Evolutionary conservation across 92 coral and sea anemone genomes (phyloP).

Genomic region (Actinernus sp.): DNA sequence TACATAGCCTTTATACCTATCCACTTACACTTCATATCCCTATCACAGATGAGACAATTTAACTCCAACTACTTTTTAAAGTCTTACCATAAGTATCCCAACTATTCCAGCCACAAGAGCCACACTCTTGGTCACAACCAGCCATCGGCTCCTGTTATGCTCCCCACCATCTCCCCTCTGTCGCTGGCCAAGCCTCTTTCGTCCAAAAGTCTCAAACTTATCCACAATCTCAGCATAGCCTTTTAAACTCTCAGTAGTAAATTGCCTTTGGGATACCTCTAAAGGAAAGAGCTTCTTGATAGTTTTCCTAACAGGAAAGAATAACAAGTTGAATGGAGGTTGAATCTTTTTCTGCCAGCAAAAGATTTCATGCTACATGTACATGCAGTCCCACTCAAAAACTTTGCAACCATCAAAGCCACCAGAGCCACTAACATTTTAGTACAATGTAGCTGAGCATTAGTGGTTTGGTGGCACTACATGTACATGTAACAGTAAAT

Average conservation of each 20-base stretch:
- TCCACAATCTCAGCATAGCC: constrained; percentile 50
- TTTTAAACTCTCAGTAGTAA: constrained; percentile 8
- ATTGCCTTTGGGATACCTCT: constrained; percentile 42
- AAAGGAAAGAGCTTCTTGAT: constrained; percentile 76
- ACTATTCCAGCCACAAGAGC: constrained; percentile 42
- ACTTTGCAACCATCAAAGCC: too few relatives aligned
- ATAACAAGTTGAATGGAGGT: neutral
- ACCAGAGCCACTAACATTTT: too few relatives aligned
- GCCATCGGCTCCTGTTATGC: constrained; percentile 16
- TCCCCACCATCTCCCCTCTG: constrained; percentile 18
- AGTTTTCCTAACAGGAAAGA: constrained; percentile 65
- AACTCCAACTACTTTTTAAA: neutral
- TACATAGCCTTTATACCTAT: too few relatives aligned
- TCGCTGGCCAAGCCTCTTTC: constrained; percentile 11
- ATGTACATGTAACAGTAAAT: too few relatives aligned
- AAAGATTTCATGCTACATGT: too few relatives aligned
- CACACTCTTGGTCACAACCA: constrained; percentile 31
- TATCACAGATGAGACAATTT: too few relatives aligned
- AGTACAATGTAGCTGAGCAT: too few relatives aligned
- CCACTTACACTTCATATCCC: too few relatives aligned
- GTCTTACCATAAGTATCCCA: constrained; percentile 69
- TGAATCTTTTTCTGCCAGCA: too few relatives aligned
- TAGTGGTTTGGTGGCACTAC: too few relatives aligned
- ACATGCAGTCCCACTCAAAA: too few relatives aligned
- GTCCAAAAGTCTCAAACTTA: constrained; percentile 74